phyloP scores from a whole-genome alignment of 2,797 vertebrate genomes.

The Sebastes vulpes region DNA sequence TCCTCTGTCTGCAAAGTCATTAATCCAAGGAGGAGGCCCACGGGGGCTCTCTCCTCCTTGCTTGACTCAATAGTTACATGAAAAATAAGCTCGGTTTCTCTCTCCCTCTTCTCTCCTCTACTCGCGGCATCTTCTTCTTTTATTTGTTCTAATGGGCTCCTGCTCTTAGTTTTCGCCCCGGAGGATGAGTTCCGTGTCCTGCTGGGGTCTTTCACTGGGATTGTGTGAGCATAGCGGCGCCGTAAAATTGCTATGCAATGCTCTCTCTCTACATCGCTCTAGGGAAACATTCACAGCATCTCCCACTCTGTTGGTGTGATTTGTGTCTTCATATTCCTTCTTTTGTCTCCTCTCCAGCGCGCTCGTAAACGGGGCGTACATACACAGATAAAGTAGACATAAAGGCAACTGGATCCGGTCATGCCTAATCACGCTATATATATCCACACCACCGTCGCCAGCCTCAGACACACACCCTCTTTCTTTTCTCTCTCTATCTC shows the following conservation, averaged over 20 bases:
- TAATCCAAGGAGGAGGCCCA: slow-evolving; percentile 66
- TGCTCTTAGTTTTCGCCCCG: slow-evolving; percentile 37
- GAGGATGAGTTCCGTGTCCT: slow-evolving; percentile 52
- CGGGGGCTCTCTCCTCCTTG: slow-evolving; percentile 35
- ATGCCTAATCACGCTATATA: slow-evolving; percentile 19
- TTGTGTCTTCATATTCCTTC: slow-evolving; percentile 32
- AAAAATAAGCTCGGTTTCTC: slow-evolving; percentile 56
- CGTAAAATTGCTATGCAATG: slow-evolving; percentile 39
- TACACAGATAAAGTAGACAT: slow-evolving; percentile 13
- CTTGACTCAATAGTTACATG: slow-evolving; percentile 56
- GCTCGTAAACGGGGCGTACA: neutral
- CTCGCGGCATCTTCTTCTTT: slow-evolving; percentile 23
- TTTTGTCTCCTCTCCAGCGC: slow-evolving; percentile 28
- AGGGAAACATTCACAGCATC: slow-evolving; percentile 34
- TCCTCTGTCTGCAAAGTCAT: slow-evolving; percentile 66
- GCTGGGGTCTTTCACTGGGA: slow-evolving; percentile 33
- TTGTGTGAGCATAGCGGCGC: slow-evolving; percentile 9
- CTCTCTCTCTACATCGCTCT: slow-evolving; percentile 29
- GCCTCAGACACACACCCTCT: slow-evolving; percentile 14
- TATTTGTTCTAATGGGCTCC: slow-evolving; percentile 69
- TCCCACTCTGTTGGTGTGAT: slow-evolving; percentile 32
- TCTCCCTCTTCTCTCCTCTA: neutral
- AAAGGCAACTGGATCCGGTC: slow-evolving; percentile 16
- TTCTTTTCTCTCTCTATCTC: slow-evolving; percentile 19
- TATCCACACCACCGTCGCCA: slow-evolving; percentile 9